Conservation (phyloP, 2,113 vertebrate genomes). For the Heloderma charlesbogerti region DNA sequence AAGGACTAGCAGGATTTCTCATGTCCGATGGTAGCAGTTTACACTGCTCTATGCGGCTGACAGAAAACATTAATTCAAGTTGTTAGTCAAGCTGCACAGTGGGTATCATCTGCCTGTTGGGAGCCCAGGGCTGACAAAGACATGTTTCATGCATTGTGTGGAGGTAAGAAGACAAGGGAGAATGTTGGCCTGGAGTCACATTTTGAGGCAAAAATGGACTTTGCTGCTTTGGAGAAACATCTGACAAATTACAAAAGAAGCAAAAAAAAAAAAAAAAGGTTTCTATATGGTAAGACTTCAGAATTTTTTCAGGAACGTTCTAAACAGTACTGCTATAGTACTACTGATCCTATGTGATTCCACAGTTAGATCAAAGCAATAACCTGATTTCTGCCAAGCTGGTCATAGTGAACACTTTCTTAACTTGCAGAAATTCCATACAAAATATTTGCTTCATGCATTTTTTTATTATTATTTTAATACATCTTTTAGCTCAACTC, state of each 20-base stretch:
- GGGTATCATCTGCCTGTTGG: background rate
- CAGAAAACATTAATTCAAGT: background rate
- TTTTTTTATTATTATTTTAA: constrained; percentile 5
- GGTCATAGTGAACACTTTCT: background rate
- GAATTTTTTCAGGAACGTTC: background rate
- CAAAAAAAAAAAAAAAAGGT: no score
- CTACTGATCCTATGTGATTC: background rate
- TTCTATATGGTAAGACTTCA: background rate
- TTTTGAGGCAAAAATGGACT: background rate
- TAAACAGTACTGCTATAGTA: no score
- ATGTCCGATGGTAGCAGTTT: background rate
- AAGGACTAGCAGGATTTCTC: background rate
- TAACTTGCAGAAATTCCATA: background rate
- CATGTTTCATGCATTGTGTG: background rate
- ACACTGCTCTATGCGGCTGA: background rate
- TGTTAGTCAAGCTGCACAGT: background rate
- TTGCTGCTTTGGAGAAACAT: background rate
- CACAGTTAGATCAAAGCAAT: background rate
- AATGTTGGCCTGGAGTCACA: background rate
- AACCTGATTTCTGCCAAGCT: background rate
- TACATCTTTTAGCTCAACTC: constrained; percentile 15
- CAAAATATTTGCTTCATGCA: background rate
- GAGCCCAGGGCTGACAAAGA: background rate
- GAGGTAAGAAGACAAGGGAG: background rate
- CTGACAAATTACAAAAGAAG: background rate